These are phyloP conservation scores for Cheilosia vulpina DNA, from an alignment of 2,888 invertebrate genomes.

Conservation along the genomic window DNA sequence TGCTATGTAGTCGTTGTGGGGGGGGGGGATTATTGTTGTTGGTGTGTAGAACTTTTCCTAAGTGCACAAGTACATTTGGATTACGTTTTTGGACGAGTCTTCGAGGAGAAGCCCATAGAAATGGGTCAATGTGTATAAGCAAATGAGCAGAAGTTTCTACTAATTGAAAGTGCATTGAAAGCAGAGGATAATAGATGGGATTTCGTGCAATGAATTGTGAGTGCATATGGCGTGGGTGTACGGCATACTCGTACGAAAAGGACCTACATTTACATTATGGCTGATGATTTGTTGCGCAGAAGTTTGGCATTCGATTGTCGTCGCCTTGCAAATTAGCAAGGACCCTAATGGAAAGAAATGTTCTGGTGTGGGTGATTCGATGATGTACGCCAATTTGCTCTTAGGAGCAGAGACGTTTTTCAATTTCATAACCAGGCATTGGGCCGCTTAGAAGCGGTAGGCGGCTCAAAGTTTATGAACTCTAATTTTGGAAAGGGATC, in stretches of 20 bases:
- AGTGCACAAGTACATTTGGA: constrained; percentile 53
- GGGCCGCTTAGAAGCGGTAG: too few species aligned
- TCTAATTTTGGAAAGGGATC: too few species aligned
- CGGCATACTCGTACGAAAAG: not conserved
- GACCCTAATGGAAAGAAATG: not conserved
- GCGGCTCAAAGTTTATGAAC: too few species aligned
- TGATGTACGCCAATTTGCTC: not conserved
- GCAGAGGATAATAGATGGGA: constrained; percentile 43
- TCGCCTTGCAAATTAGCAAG: not conserved
- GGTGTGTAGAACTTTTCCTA: constrained; percentile 11
- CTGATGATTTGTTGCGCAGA: constrained; percentile 13
- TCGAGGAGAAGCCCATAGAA: constrained; percentile 4
- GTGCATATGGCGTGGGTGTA: constrained; percentile 1
- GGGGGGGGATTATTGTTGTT: not conserved
- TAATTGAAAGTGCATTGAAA: constrained; percentile 67
- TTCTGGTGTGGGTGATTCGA: not conserved
- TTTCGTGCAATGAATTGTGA: constrained; percentile 11
- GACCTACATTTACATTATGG: not conserved
- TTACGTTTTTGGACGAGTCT: constrained; percentile 10
- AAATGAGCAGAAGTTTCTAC: constrained; percentile 55
- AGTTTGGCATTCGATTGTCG: constrained; percentile 26
- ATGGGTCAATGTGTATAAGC: constrained; percentile 51
- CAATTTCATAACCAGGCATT: too few species aligned
- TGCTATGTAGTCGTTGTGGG: not conserved
- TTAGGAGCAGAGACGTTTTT: not conserved